Evolutionary conservation across 2,888 invertebrate genomes (phyloP).

Genomic region (Masnerella sp.): DNA sequence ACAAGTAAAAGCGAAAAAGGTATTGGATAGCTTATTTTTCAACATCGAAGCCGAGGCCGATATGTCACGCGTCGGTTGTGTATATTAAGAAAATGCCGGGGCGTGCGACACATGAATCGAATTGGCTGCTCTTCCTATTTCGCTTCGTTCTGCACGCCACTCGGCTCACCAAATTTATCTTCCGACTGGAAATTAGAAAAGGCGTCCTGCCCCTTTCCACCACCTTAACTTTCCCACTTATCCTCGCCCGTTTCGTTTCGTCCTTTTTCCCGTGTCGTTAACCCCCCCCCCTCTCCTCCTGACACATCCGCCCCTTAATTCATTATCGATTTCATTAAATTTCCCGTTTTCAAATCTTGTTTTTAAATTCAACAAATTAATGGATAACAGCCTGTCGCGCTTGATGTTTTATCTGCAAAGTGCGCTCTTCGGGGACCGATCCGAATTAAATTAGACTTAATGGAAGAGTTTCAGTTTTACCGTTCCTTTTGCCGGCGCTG

Average conservation of each 20-base stretch:
- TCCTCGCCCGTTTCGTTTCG: conserved; percentile 13
- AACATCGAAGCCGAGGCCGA: conserved; percentile 55
- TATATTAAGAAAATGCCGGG: conserved; percentile 72
- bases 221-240: conserved; percentile 50
- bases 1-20: too few relatives aligned
- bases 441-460: conserved; percentile 10
- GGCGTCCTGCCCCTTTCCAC: conserved; percentile 63
- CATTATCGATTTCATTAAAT: conserved; percentile 36
- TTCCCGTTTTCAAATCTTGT: conserved; percentile 8
- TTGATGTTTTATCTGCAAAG: conserved; percentile 8
- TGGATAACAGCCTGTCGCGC: not conserved
- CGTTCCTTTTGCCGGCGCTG: not conserved
- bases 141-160: conserved; percentile 35
- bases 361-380: conserved; percentile 12
- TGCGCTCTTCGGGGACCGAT: conserved; percentile 2
- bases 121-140: conserved; percentile 64
- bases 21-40: conserved; percentile 16
- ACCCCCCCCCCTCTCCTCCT: conserved; percentile 1
- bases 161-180: conserved; percentile 70
- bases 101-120: conserved; percentile 74
- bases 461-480: not conserved
- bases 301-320: conserved; percentile 27
- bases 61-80: conserved; percentile 70
- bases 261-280: conserved; percentile 12
- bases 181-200: conserved; percentile 74